Conservation (phyloP, 2,797 vertebrate species). For the Hafferia zeledoni region DNA sequence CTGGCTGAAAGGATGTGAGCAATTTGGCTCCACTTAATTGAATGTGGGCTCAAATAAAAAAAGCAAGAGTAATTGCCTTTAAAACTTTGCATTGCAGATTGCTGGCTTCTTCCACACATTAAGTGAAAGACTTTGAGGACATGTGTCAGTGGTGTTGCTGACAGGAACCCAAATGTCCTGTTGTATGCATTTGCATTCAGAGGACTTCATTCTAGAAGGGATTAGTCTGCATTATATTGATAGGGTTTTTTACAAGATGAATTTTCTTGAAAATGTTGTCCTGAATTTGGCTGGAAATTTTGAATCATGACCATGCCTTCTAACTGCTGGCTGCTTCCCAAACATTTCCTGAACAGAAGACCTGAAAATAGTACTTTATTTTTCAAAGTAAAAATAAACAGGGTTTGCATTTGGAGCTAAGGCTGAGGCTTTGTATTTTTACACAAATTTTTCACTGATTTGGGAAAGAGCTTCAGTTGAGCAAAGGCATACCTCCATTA, state of each 20-base stretch:
- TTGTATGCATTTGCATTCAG: background rate
- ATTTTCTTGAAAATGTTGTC: background rate
- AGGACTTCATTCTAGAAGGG: background rate
- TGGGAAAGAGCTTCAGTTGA: background rate
- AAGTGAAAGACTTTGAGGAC: background rate
- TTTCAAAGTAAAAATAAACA: background rate
- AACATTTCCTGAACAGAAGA: background rate
- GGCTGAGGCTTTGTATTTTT: background rate
- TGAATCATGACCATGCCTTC: background rate
- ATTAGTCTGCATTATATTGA: background rate
- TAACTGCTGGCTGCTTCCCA: background rate
- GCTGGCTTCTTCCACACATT: background rate
- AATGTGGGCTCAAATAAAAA: slow-evolving; percentile 42
- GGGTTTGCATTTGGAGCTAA: background rate
- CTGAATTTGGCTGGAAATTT: slow-evolving; percentile 32
- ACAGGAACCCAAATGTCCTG: slow-evolving; percentile 23
- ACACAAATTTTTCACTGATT: background rate
- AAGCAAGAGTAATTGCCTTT: slow-evolving; percentile 31
- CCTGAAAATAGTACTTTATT: background rate
- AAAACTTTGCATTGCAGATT: slow-evolving; percentile 38
- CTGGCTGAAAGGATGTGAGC: slow-evolving; percentile 15
- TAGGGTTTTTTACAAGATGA: background rate
- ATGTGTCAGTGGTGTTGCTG: background rate
- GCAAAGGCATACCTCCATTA: background rate
- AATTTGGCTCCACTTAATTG: background rate